Percentiles rank a stretch among this genome's conserved stretches.
Evolutionary conservation across 1,140 invertebrate genomes (phyloP).

Genomic region (Camponotus pennsylvanicus): DNA sequence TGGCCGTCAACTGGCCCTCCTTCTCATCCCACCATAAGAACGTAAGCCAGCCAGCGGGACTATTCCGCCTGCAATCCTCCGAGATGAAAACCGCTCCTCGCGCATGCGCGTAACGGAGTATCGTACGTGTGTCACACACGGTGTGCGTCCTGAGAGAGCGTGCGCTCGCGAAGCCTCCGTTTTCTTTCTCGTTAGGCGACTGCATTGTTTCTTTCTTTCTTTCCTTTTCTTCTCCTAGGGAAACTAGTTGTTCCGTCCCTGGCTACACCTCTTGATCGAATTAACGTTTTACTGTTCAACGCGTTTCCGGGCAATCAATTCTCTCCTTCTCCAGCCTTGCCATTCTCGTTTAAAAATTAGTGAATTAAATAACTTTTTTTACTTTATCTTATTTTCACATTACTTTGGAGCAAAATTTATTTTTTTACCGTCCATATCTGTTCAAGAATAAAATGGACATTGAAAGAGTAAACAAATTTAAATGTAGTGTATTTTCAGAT

Average conservation of each 20-base stretch:
- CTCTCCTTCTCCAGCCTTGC: not conserved
- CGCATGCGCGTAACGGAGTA: slow-evolving; percentile 75
- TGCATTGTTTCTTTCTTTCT: slow-evolving; percentile 9
- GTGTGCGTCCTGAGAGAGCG: slow-evolving; percentile 5
- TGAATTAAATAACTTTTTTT: slow-evolving; percentile 16
- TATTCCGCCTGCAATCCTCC: slow-evolving; percentile 49
- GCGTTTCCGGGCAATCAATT: slow-evolving; percentile 34
- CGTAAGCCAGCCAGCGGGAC: slow-evolving; percentile 60
- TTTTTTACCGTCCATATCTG: not conserved
- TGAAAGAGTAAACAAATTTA: not conserved
- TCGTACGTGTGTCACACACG: slow-evolving; percentile 53
- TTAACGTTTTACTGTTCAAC: slow-evolving; percentile 40
- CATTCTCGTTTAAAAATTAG: not conserved
- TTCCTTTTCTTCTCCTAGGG: slow-evolving; percentile 2
- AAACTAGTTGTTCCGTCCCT: slow-evolving; percentile 28
- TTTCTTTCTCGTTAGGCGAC: slow-evolving; percentile 37
- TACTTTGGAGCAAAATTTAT: not conserved
- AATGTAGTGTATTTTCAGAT: not conserved
- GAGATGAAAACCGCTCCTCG: slow-evolving; percentile 66
- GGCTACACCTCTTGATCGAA: slow-evolving; percentile 42
- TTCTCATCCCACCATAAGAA: slow-evolving; percentile 40
- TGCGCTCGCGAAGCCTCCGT: slow-evolving; percentile 13
- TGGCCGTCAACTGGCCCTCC: slow-evolving; percentile 40
- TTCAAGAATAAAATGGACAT: not conserved
- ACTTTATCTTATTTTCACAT: not conserved